Base-by-base conservation (phyloP, 1,140 invertebrate genomes). In the Magallana ariakensis region DNA sequence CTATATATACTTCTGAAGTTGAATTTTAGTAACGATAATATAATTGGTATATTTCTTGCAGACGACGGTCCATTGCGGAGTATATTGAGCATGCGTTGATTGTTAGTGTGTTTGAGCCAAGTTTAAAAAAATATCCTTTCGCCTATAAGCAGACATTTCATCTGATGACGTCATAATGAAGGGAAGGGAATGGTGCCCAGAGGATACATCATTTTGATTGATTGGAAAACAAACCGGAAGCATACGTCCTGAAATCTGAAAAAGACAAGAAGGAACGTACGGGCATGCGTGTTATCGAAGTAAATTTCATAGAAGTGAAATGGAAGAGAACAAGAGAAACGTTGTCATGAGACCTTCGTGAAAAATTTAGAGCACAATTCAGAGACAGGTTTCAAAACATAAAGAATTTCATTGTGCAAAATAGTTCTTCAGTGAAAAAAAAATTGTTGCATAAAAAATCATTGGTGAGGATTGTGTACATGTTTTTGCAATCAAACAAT, bases 171-270 rank as follows among this genome's bases (percentile, higher is more conserved):
- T 75, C 66, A 75, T 75, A 22, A 75, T 75, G 22, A 75, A 75
- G 66, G 66, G 66, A 75, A 33, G 33, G 66, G 66, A 75, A 26
- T 75, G 66, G 66, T 75, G 22, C 22, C 66, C 66, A 75, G 33
- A 75, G 66, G 66, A 33, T 13, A 75, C 66, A 22, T 75, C 66
- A 75, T 75, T 75, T 75, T 75, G 66, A 75, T 22, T 75, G 66
- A 26, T 75, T 75, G 66, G 66, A 75, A 75, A 75, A 75, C 66
- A 75, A 75, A 75, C 66, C 66, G 66, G 66, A 75, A 75, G 66
- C 66, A 75, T 75, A 75, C 66, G 66, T 75, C 66, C 66, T 19
- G 66, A 75, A 75, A 75, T 75, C 66, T 75, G 66, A 75, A 75
- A 46, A 75, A 75, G 66, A 75, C 22, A 75, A 75, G 66, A 75